These are phyloP conservation scores for Pelodytes ibericus DNA, from an alignment of 2,797 vertebrate genomes.

Conservation along the genomic window DNA sequence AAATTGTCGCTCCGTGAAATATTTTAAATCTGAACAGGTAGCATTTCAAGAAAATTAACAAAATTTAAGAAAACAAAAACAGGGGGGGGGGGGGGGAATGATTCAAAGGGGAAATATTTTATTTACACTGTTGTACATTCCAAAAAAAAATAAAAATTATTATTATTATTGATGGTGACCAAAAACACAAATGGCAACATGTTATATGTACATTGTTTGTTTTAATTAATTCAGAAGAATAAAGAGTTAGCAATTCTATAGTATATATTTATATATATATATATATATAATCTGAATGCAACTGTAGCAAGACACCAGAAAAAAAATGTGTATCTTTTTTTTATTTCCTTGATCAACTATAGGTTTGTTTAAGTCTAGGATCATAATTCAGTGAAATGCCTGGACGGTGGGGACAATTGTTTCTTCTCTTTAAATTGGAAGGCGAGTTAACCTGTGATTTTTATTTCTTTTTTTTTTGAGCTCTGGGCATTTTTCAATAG, in stretches of 20 bases:
- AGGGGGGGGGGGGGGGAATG: constrained; percentile 18
- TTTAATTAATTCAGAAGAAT: constrained; percentile 4
- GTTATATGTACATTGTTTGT: constrained; percentile 62
- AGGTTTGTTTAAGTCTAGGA: too few species aligned
- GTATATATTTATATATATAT: constrained; percentile 7
- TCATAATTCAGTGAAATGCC: too few species aligned
- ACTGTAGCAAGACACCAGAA: background rate
- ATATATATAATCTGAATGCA: background rate
- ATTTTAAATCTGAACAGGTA: constrained; percentile 49
- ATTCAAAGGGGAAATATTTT: constrained; percentile 61
- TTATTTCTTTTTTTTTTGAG: too few species aligned
- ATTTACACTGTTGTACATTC: constrained; percentile 64
- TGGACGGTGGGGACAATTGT: too few species aligned
- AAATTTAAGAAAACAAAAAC: constrained; percentile 35
- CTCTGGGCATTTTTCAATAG: too few species aligned
- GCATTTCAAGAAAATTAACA: constrained; percentile 48
- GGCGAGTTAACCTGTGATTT: too few species aligned
- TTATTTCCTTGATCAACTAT: too few species aligned
- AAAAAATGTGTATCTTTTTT: too few species aligned
- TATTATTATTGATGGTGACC: constrained; percentile 54
- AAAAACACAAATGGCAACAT: constrained; percentile 44
- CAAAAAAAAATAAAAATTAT: constrained; percentile 59
- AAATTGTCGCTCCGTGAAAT: background rate
- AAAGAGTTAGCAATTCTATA: background rate
- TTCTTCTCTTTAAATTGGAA: too few species aligned